These are phyloP conservation scores for Chitala chitala DNA, from an alignment of 2,113 vertebrate species.

Conservation along the genomic window DNA sequence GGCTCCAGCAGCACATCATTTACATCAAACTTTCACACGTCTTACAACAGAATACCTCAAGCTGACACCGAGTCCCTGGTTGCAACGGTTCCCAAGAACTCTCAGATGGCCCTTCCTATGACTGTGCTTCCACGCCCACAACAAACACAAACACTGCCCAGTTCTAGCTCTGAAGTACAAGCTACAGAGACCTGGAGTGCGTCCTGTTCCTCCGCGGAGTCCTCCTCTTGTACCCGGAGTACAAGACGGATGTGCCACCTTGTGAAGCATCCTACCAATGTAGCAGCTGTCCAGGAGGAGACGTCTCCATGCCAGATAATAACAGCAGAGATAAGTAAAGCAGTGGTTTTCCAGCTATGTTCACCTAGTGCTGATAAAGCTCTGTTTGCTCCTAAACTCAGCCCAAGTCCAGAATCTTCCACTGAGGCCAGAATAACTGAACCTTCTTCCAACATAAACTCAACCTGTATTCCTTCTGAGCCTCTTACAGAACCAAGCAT, in stretches of 20 bases:
- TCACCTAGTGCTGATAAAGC: neutral
- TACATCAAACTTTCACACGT: constrained; percentile 71
- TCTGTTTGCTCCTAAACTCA: neutral
- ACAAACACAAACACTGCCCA: constrained; percentile 71
- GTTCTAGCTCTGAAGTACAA: constrained; percentile 65
- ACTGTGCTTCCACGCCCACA: constrained; percentile 73
- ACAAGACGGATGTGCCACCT: constrained; percentile 87
- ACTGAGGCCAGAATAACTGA: neutral
- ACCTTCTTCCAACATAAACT: no score
- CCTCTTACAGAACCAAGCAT: neutral
- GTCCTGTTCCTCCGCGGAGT: constrained; percentile 71
- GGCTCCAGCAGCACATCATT: constrained; percentile 83
- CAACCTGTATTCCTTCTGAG: neutral
- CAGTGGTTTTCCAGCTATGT: constrained; percentile 26
- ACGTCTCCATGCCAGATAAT: constrained; percentile 55
- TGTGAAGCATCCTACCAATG: constrained; percentile 59
- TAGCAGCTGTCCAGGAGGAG: no score
- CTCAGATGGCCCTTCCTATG: constrained; percentile 72
- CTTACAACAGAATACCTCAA: constrained; percentile 77
- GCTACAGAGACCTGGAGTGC: no score
- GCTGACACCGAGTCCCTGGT: constrained; percentile 46
- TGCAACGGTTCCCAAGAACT: constrained; percentile 57
- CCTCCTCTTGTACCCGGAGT: constrained; percentile 62
- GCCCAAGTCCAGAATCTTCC: neutral
- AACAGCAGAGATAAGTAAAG: constrained; percentile 39